Conservation (phyloP, 2,888 invertebrate genomes). For the Orthonychiurus folsomi region DNA sequence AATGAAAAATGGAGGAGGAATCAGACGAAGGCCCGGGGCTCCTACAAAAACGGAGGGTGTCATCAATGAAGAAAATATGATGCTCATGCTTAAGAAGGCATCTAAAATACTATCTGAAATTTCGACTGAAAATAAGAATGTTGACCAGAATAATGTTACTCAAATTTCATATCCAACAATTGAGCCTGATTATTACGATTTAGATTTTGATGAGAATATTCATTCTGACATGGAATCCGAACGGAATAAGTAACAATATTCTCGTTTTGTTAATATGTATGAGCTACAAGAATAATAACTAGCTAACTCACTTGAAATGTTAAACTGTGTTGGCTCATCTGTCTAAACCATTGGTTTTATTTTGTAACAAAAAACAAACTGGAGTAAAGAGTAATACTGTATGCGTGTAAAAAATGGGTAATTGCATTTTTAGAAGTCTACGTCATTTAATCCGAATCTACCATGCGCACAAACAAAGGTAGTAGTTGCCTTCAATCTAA, state of each 20-base stretch:
- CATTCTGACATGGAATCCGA: neutral
- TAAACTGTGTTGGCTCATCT: too few species aligned
- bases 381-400: too few species aligned
- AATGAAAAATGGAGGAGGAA: slow-evolving; percentile 5
- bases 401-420: too few species aligned
- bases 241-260: too few species aligned
- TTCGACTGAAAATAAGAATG: too few species aligned
- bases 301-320: neutral
- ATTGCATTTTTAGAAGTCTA: too few species aligned
- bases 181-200: neutral
- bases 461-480: too few species aligned
- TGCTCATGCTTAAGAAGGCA: slow-evolving; percentile 25
- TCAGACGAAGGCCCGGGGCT: slow-evolving; percentile 7
- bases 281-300: neutral
- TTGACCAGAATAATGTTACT: neutral
- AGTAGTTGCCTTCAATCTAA: too few species aligned
- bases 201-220: neutral
- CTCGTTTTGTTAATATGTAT: neutral
- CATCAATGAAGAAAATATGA: slow-evolving; percentile 23
- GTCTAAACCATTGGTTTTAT: too few species aligned
- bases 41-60: neutral
- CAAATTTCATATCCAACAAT: neutral
- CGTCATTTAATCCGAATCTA: too few species aligned
- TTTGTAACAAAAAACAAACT: too few species aligned
- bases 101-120: slow-evolving; percentile 27